A percentile compares a stretch with the other conserved stretches of the same genome.
These are phyloP conservation scores for Neomorphus geoffroyi DNA, from an alignment of 2,797 vertebrate species.

Conservation along the genomic window DNA sequence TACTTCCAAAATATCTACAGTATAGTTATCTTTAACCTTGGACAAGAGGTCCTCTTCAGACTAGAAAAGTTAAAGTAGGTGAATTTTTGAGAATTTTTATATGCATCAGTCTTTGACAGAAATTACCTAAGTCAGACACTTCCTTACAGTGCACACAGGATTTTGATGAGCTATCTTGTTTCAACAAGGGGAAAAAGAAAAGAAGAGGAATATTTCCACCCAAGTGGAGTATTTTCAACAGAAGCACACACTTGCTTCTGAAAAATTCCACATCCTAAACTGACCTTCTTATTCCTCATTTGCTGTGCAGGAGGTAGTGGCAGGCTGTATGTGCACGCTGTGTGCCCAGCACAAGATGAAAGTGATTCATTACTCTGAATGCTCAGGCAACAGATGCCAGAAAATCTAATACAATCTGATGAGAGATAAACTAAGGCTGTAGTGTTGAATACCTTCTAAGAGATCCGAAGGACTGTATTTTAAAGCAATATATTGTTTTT, in stretches of 20 bases:
- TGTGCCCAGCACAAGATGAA: not conserved
- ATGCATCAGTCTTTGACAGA: not conserved
- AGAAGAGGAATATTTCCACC: not conserved
- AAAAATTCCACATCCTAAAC: not conserved
- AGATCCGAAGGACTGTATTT: not conserved
- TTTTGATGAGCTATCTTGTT: not conserved
- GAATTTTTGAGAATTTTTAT: not conserved
- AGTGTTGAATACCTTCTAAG: not conserved
- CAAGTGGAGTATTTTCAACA: not conserved
- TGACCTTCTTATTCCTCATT: not conserved
- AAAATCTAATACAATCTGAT: not conserved
- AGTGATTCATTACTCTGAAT: not conserved
- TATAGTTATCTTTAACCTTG: not conserved
- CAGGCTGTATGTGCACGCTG: not conserved
- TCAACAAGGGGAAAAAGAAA: rapidly evolving
- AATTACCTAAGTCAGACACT: not conserved
- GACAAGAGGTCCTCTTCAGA: not conserved
- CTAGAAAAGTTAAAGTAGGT: not conserved
- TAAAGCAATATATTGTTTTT: not conserved
- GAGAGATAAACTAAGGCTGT: not conserved
- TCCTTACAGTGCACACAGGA: not conserved
- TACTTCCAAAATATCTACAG: not conserved
- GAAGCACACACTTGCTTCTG: not conserved
- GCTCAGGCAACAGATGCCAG: not conserved
- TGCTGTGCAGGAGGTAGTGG: rapidly evolving